Conservation (phyloP, 2,113 vertebrate species). For the Erinaceus europaeus region DNA sequence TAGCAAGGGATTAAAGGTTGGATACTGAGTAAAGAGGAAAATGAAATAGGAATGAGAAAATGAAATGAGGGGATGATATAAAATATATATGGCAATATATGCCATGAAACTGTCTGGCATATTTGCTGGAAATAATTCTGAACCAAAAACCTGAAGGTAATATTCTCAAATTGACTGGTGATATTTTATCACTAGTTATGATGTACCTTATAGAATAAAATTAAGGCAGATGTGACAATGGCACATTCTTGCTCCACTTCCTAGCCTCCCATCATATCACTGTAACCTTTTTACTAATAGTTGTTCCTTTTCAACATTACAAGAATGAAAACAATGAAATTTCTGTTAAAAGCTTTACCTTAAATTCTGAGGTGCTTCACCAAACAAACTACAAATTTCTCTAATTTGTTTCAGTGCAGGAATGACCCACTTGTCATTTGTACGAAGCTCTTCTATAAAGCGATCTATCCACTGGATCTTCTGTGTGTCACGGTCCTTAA, state of each 20-base stretch:
- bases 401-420: conserved; percentile 98
- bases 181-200: background rate
- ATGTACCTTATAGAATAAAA: conserved; percentile 25
- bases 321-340: background rate
- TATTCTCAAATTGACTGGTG: conserved; percentile 14
- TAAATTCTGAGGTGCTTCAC: conserved; percentile 98
- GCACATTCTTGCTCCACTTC: conserved; percentile 35
- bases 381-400: conserved; percentile 99
- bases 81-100: background rate
- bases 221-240: background rate
- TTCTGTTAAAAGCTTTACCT: conserved; percentile 85
- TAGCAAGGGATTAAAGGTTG: background rate
- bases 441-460: conserved; percentile 99
- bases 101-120: background rate
- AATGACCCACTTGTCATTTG: conserved; percentile 99
- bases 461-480: conserved; percentile 99
- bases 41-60: conserved; percentile 1
- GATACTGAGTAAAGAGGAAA: background rate
- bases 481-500: conserved; percentile 97
- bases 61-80: background rate
- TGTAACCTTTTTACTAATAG: background rate
- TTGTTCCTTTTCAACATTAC: conserved; percentile 8
- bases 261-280: background rate
- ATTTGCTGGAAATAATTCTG: background rate
- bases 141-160: background rate